Conservation (phyloP, 2,888 invertebrate species). For the Polydesmus complanatus region DNA sequence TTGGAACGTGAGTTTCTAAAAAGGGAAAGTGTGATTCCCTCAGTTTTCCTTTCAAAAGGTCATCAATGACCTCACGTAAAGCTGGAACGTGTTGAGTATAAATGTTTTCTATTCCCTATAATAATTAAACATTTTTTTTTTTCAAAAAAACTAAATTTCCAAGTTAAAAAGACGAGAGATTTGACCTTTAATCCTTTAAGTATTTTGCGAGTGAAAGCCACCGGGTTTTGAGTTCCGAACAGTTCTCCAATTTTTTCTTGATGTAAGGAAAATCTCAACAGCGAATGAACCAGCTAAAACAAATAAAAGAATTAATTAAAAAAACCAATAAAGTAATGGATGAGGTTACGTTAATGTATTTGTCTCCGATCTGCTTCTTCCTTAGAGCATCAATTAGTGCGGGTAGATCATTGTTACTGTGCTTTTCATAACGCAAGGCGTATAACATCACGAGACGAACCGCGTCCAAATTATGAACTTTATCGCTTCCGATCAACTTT, state of each 20-base stretch:
- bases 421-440: slow-evolving; percentile 81
- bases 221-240: slow-evolving; percentile 64
- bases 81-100: slow-evolving; percentile 97
- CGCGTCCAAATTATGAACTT: slow-evolving; percentile 62
- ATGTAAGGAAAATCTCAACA: slow-evolving; percentile 72
- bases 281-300: slow-evolving; percentile 43
- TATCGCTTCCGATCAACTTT: slow-evolving; percentile 57
- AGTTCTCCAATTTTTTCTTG: slow-evolving; percentile 65
- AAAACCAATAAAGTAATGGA: not conserved
- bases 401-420: slow-evolving; percentile 66
- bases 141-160: slow-evolving; percentile 19
- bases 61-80: slow-evolving; percentile 74
- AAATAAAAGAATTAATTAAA: not conserved
- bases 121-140: not conserved
- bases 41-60: slow-evolving; percentile 77
- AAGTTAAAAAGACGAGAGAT: not conserved
- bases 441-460: slow-evolving; percentile 80
- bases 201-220: slow-evolving; percentile 80
- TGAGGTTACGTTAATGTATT: slow-evolving; percentile 30
- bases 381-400: slow-evolving; percentile 59
- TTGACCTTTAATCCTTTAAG: slow-evolving; percentile 54
- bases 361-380: slow-evolving; percentile 53
- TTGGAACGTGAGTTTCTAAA: slow-evolving; percentile 43
- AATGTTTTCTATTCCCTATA: slow-evolving; percentile 92
- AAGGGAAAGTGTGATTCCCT: slow-evolving; percentile 73